Conservation (phyloP, 2,113 vertebrate genomes). For the Antechinus stuartii region DNA sequence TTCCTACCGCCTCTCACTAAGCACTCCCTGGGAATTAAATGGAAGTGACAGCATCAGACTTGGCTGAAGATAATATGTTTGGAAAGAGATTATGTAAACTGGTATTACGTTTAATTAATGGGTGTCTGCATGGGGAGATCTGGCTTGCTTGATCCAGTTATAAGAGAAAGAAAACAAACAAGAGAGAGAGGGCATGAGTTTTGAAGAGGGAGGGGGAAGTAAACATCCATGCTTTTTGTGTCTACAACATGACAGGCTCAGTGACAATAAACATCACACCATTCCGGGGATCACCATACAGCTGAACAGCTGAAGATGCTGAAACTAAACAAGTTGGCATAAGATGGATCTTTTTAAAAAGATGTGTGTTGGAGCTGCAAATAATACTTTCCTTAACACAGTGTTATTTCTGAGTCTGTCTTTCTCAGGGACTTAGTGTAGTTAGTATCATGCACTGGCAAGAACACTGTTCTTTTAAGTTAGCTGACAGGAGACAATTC, state of each 20-base stretch:
- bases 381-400: background rate
- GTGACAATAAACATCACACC: background rate
- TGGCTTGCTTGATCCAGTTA: conserved; percentile 43
- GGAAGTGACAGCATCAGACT: conserved; percentile 58
- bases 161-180: background rate
- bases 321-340: background rate
- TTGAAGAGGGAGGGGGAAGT: conserved; percentile 21
- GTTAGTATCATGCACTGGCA: background rate
- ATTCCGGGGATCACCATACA: background rate
- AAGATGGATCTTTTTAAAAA: background rate
- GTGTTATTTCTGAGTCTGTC: background rate
- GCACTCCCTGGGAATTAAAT: conserved; percentile 61
- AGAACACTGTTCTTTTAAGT: background rate
- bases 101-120: conserved; percentile 63
- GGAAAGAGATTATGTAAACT: conserved; percentile 60
- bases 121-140: conserved; percentile 42
- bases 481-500: background rate
- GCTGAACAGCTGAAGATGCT: background rate
- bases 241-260: conserved; percentile 12
- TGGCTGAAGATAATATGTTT: conserved; percentile 47
- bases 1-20: conserved; percentile 36
- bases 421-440: background rate
- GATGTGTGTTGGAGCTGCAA: background rate
- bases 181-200: background rate
- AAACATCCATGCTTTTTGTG: background rate